Conservation (phyloP, 92 coral and sea anemone species). For the Porites cylindrica region DNA sequence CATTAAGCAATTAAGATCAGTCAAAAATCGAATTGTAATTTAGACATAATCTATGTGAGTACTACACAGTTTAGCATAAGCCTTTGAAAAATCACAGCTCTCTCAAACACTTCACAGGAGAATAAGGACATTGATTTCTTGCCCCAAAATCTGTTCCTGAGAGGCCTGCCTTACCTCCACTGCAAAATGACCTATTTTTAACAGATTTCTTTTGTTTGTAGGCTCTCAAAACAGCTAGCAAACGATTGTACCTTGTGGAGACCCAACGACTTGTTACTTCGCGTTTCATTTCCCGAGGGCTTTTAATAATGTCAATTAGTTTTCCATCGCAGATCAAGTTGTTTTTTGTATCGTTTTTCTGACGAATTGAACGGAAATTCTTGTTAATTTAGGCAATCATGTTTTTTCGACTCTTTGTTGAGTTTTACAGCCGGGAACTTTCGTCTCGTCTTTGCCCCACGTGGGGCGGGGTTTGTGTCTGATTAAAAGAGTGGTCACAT, state of each 20-base stretch:
- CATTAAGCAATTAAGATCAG: background rate
- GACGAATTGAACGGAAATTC: conserved; percentile 24
- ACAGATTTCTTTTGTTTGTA: background rate
- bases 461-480: conserved; percentile 47
- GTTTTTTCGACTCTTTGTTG: background rate
- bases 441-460: conserved; percentile 3
- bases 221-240: background rate
- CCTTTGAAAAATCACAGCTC: too few species aligned
- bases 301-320: background rate
- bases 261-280: background rate
- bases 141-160: background rate
- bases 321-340: conserved; percentile 6
- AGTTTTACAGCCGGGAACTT: conserved; percentile 42
- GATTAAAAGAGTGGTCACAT: conserved; percentile 22
- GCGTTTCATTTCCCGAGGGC: background rate
- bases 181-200: background rate
- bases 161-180: background rate
- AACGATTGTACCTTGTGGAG: background rate
- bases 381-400: conserved; percentile 4
- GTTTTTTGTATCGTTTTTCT: conserved; percentile 2
- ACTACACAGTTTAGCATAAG: too few species aligned
- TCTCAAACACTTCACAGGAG: too few species aligned
- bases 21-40: background rate
- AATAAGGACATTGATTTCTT: too few species aligned
- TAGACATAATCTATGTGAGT: background rate